A percentile compares a stretch with the other conserved stretches of the same genome.
phyloP scores from a whole-genome alignment of 2,888 invertebrate species.

The Therioaphis trifolii region DNA sequence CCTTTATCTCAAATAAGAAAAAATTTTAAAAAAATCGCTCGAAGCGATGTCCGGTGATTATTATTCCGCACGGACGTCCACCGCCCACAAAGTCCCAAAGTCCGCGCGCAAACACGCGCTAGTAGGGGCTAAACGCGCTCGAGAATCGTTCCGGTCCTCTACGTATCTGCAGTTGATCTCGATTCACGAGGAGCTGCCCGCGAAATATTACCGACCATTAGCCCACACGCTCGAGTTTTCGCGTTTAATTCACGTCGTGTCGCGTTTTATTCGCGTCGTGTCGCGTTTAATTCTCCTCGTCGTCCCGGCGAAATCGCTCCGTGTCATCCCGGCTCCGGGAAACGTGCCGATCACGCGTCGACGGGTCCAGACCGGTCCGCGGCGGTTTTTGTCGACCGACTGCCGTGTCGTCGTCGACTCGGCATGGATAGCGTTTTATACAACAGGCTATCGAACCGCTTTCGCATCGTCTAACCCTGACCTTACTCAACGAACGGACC shows the following conservation, averaged over 20 bases:
- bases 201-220: constrained; percentile 34
- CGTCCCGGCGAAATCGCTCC: not conserved
- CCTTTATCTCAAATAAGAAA: no score
- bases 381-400: no score
- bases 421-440: no score
- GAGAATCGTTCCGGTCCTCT: constrained; percentile 43
- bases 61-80: constrained; percentile 34
- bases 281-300: not conserved
- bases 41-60: constrained; percentile 31
- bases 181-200: constrained; percentile 38
- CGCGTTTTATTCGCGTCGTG: not conserved
- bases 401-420: no score
- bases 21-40: not conserved
- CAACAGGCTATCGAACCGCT: no score
- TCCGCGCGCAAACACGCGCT: constrained; percentile 27
- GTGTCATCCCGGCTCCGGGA: no score
- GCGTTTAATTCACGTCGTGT: constrained; percentile 34
- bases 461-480: no score
- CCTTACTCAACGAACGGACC: no score
- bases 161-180: constrained; percentile 35
- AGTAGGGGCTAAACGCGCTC: not conserved
- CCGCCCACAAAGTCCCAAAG: constrained; percentile 28
- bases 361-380: no score
- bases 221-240: constrained; percentile 1
- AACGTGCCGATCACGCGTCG: no score